Evolutionary conservation across 2,113 vertebrate species (phyloP).

Genomic region (Nanorana parkeri): DNA sequence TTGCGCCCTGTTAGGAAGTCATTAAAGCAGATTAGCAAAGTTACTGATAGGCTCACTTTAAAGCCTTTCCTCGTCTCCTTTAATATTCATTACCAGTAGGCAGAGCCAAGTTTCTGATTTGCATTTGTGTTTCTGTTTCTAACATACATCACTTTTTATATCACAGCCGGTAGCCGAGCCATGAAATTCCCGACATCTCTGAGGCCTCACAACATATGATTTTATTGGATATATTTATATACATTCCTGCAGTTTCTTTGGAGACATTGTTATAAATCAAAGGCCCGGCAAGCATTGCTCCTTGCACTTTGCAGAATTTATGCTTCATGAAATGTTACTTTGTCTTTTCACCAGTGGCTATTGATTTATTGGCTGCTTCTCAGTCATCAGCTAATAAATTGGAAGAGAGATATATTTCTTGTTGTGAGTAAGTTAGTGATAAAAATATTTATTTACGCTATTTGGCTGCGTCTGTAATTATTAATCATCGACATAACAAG

Average conservation of each 20-base stretch:
- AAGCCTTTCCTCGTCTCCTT: no score
- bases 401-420: background rate
- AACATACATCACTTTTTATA: slow-evolving; percentile 13
- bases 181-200: slow-evolving; percentile 1
- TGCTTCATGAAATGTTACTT: slow-evolving; percentile 26
- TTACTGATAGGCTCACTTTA: no score
- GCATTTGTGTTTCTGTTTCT: background rate
- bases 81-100: no score
- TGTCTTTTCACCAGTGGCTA: slow-evolving; percentile 1
- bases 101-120: background rate
- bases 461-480: no score
- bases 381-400: background rate
- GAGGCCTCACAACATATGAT: background rate
- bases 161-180: background rate
- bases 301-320: slow-evolving; percentile 18
- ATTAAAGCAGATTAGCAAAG: no score
- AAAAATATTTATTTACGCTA: no score
- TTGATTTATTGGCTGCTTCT: slow-evolving; percentile 27
- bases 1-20: no score
- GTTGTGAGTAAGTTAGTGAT: background rate
- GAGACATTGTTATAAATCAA: slow-evolving; percentile 16
- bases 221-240: slow-evolving; percentile 30
- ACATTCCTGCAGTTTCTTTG: slow-evolving; percentile 22
- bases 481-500: no score
- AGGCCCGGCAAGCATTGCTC: slow-evolving; percentile 6